Evolutionary conservation across 1,140 invertebrate genomes (phyloP).

Genomic region (Leptinotarsa lineolata): DNA sequence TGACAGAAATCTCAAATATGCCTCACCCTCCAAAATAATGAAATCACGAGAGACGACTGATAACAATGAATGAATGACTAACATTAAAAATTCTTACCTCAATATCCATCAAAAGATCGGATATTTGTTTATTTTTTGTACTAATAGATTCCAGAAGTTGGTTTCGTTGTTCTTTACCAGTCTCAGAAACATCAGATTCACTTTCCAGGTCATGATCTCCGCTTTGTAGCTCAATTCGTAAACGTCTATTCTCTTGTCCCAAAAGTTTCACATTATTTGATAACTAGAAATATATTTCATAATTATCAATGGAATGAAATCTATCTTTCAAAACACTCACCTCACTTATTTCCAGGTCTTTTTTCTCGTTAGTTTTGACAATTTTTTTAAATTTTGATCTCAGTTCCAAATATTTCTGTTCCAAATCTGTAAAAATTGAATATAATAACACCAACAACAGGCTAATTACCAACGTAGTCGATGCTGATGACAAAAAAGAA

Average conservation of each 20-base stretch:
- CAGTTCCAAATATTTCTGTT: slow-evolving; percentile 57
- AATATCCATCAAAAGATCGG: slow-evolving; percentile 66
- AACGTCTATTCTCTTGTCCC: slow-evolving; percentile 58
- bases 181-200: slow-evolving; percentile 57
- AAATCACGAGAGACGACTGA: background rate
- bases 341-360: slow-evolving; percentile 38
- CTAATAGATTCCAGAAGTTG: slow-evolving; percentile 62
- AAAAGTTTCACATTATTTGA: slow-evolving; percentile 59
- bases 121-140: slow-evolving; percentile 71
- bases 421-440: slow-evolving; percentile 47
- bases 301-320: background rate
- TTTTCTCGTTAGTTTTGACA: slow-evolving; percentile 59
- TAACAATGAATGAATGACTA: background rate
- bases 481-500: no score
- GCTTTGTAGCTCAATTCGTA: slow-evolving; percentile 56
- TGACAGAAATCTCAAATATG: background rate
- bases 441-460: no score
- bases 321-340: slow-evolving; percentile 22
- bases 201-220: slow-evolving; percentile 52
- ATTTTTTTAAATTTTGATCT: slow-evolving; percentile 59
- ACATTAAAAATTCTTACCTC: slow-evolving; percentile 58
- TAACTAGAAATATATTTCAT: slow-evolving; percentile 44
- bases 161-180: slow-evolving; percentile 47
- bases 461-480: no score
- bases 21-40: background rate